Conservation (phyloP, 2,888 invertebrate genomes). For the Athalia cordata region DNA sequence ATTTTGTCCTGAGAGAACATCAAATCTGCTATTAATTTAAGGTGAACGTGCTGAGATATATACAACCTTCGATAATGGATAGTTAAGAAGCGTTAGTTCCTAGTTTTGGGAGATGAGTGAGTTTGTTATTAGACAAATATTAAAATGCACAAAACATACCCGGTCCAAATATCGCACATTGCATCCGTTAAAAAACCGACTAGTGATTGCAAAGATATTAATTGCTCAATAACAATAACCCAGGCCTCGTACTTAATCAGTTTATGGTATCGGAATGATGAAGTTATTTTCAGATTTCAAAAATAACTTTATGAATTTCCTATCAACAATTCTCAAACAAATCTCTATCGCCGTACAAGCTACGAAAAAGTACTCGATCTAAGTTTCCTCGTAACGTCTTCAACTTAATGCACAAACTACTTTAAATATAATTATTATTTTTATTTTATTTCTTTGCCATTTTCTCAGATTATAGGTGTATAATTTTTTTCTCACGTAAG, state of each 20-base stretch:
- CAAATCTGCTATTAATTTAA: background rate
- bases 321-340: too few species aligned
- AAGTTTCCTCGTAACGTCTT: too few species aligned
- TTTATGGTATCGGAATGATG: background rate
- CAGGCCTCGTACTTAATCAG: constrained; percentile 15
- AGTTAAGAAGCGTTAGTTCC: constrained; percentile 62
- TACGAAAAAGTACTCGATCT: too few species aligned
- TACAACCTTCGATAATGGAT: constrained; percentile 48
- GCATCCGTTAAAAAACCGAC: background rate
- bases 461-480: too few species aligned
- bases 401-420: too few species aligned
- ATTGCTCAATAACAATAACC: background rate
- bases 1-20: constrained; percentile 14
- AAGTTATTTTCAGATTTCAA: too few species aligned
- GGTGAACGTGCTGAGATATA: constrained; percentile 7
- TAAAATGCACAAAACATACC: constrained; percentile 10
- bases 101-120: constrained; percentile 63
- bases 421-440: too few species aligned
- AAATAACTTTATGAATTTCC: too few species aligned
- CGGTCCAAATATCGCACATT: constrained; percentile 1
- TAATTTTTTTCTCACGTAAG: too few species aligned
- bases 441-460: too few species aligned
- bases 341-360: too few species aligned
- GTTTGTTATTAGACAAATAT: constrained; percentile 42
- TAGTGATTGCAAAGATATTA: constrained; percentile 26